Evolutionary conservation across 2,797 vertebrate genomes (phyloP).

Genomic region (Oryzias sinensis): DNA sequence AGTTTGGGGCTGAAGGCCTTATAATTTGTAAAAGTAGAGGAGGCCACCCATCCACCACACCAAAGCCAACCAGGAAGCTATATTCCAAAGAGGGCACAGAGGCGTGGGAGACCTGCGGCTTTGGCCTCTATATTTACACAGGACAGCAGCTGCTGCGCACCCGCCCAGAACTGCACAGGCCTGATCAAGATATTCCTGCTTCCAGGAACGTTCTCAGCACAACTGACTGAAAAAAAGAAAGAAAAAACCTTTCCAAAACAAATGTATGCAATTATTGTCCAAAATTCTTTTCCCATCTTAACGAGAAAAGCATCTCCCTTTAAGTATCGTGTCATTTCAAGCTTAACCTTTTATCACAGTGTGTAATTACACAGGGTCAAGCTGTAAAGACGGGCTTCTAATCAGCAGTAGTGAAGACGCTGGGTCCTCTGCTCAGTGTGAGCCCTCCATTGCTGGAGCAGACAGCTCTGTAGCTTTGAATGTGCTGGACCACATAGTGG

Average conservation of each 20-base stretch:
- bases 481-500: conserved; percentile 40
- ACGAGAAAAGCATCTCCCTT: conserved; percentile 1
- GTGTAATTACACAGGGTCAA: conserved; percentile 44
- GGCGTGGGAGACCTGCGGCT: conserved; percentile 73
- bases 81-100: conserved; percentile 61
- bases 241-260: conserved; percentile 16
- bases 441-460: conserved; percentile 45
- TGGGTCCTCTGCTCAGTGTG: conserved; percentile 10
- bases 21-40: conserved; percentile 77
- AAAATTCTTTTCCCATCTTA: conserved; percentile 7
- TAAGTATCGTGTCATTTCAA: conserved; percentile 12
- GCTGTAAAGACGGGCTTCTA: conserved; percentile 45
- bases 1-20: conserved; percentile 70
- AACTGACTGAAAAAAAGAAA: conserved; percentile 10
- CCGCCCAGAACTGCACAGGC: conserved; percentile 51
- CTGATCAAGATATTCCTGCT: conserved; percentile 56
- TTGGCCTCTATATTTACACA: conserved; percentile 77
- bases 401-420: conserved; percentile 42
- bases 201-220: conserved; percentile 30
- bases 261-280: conserved; percentile 13
- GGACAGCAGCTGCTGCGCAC: conserved; percentile 63
- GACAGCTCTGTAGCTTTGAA: conserved; percentile 30
- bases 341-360: conserved; percentile 8
- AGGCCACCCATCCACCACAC: conserved; percentile 78
- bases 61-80: conserved; percentile 71